A percentile compares a stretch with the other conserved stretches of the same genome.
Evolutionary conservation across 2,113 vertebrate genomes (phyloP).

Genomic region (Boleophthalmus pectinirostris): DNA sequence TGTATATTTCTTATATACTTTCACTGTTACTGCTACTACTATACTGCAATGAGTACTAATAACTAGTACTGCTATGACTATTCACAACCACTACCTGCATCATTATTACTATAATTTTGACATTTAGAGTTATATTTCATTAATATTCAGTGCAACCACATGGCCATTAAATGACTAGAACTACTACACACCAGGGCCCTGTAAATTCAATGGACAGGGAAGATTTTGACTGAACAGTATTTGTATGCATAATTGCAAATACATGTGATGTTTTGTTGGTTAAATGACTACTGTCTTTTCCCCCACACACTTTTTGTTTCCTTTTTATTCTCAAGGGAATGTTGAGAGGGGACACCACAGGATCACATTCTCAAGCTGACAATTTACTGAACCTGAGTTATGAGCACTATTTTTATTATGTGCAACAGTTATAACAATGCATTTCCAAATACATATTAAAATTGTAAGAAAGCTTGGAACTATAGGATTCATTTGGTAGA

Average conservation of each 20-base stretch:
- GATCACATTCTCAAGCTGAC: not conserved
- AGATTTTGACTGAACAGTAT: too few species aligned
- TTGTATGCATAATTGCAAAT: not conserved
- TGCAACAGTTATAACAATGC: too few species aligned
- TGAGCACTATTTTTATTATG: not conserved
- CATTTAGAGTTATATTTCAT: not conserved
- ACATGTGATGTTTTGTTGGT: conserved; percentile 35
- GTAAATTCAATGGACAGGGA: not conserved
- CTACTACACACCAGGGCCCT: not conserved
- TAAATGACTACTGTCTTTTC: conserved; percentile 57
- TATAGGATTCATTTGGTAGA: not conserved
- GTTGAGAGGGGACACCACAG: conserved; percentile 2
- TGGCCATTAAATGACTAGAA: not conserved
- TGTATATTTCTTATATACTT: not conserved
- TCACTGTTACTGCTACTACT: not conserved
- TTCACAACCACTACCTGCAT: not conserved
- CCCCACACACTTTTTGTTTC: conserved; percentile 27
- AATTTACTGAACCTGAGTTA: not conserved
- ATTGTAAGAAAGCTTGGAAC: not conserved
- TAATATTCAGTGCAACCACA: not conserved
- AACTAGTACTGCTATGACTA: not conserved
- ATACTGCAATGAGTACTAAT: not conserved
- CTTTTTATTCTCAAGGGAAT: conserved; percentile 58
- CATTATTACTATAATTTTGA: not conserved
- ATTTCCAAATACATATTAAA: too few species aligned